Evolutionary conservation across 2,797 vertebrate genomes (phyloP), one percentile per base, ranked within the genome.

Genomic region (Siniperca obscura): DNA sequence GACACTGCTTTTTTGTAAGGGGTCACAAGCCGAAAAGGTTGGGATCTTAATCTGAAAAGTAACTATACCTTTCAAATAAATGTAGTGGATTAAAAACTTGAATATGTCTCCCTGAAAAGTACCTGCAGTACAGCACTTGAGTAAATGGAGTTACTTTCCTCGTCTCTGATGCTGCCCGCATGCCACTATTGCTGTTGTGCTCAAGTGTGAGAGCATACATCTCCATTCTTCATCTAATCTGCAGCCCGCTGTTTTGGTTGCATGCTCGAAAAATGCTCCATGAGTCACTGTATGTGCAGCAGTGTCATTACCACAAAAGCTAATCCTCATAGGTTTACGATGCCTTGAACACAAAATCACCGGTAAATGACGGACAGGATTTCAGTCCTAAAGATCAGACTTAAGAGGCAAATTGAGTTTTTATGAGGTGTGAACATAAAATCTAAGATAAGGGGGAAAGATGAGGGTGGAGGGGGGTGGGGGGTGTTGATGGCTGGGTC

Each of bases 401-500:
- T 56, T 12, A 21, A 42, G 74, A 46, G 59, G 68, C 61, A 56
- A 86, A 84, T 64, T 78, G 74, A 71, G 59, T 76, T 86, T 86
- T 88, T 82, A 90, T 53, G 82, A 87, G 82, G 78, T 85, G 93
- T 60, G 77, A 90, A 83, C 66, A 83, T 78, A 70, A 88, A 84
- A 85, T 68, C 48, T 59, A 30, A 74, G 84, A 86, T 83, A 80
- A 76, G 62, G 9, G 22, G 53, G 48, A 14, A 17, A 14, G 70
- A 21, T 0, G 78, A 42, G 59, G 70, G 70, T 2, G 21, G 65
- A 55, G 69, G 74, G 30, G 30, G 30, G 27, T 30, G 10, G 38
- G 7, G 14, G 25, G 27, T 2, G 53, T 2, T 11, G 40, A 12
- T 11, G 52, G 40, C 13, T 10, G 75, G 76, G 72, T 68, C 74